A percentile compares a stretch with the other conserved stretches of the same genome.
Conservation (phyloP, 2,797 vertebrate species). For the Liparis tanakae region DNA sequence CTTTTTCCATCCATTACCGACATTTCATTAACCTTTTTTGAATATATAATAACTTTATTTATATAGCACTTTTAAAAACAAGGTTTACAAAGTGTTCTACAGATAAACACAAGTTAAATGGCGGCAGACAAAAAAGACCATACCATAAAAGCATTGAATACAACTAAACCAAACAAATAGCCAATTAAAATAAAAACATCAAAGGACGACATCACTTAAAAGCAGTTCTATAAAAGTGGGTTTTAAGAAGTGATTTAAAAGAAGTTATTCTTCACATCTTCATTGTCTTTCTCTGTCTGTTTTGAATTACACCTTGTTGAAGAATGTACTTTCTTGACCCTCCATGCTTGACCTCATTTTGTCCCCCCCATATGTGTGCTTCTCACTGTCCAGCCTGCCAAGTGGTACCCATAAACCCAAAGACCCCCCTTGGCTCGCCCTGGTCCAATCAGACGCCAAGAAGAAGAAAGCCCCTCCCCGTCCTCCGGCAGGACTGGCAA, state of each 20-base stretch:
- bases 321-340: conserved; percentile 27
- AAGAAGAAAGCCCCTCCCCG: conserved; percentile 92
- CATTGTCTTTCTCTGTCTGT: conserved; percentile 30
- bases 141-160: too few species aligned
- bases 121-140: too few species aligned
- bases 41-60: too few species aligned
- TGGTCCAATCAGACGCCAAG: conserved; percentile 92
- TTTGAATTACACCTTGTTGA: conserved; percentile 20
- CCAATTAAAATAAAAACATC: too few species aligned
- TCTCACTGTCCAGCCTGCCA: conserved; percentile 74
- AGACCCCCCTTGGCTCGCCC: conserved; percentile 95
- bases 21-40: conserved; percentile 23
- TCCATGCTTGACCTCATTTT: conserved; percentile 41
- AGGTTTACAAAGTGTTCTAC: too few species aligned
- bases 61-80: too few species aligned
- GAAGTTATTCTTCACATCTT: too few species aligned
- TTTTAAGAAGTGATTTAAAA: too few species aligned
- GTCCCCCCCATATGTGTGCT: conserved; percentile 63
- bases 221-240: too few species aligned
- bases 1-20: conserved; percentile 12
- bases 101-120: too few species aligned
- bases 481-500: conserved; percentile 69
- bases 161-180: too few species aligned
- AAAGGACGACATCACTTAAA: too few species aligned
- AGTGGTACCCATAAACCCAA: conserved; percentile 84